Base-by-base conservation (phyloP, 2,113 vertebrate species). In the Grus americana region DNA sequence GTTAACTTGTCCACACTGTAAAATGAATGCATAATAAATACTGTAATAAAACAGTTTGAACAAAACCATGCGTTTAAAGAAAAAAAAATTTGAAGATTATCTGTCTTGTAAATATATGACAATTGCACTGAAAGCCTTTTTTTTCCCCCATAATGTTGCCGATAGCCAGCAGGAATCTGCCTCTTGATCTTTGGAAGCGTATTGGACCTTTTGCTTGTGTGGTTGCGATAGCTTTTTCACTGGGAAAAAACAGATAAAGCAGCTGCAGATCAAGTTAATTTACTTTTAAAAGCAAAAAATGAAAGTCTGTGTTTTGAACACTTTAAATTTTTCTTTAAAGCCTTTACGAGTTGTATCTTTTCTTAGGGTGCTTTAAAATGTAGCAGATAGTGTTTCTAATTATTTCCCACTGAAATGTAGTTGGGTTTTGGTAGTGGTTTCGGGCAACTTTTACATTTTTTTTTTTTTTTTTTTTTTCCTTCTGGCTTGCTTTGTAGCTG, bases 101-200 rank as follows among this genome's bases (percentile, higher is more conserved):
- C 15, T 76, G 2, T 62, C 29, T n/a, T 79, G 24, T 71, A 75
- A 90, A 44, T 61, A 8, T 15, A 38, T 34, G 20, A 20, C n/a
- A 80, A 1, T 29, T 80, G 27, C 34, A 21, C 50, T 20, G 36
- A 80, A 91, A 89, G 19, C 27, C 16, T 9, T 32, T 21, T 17
- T 21, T 6, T 3, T 4, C 4, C 2, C 9, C 18, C 3, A 0
- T 47, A 12, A 19, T 14, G 18, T 67, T 8, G 0, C 44, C 79
- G 50, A n/a, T 71, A 54, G 10, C n/a, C 14, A 68, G 32, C 49
- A 62, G 50, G 46, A 86, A 74, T 80, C 21, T 80, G 50, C 47
- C 11, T 59, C 34, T 46, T 75, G n/a, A 36, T 95, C 46, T 74
- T 71, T 50, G 34, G 29, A 67, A 87, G 15, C 10, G 12, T 3